Percentiles rank a stretch among this genome's conserved stretches.
These are phyloP conservation scores for Villa cingulata DNA, from an alignment of 2,888 invertebrate genomes.

Conservation along the genomic window DNA sequence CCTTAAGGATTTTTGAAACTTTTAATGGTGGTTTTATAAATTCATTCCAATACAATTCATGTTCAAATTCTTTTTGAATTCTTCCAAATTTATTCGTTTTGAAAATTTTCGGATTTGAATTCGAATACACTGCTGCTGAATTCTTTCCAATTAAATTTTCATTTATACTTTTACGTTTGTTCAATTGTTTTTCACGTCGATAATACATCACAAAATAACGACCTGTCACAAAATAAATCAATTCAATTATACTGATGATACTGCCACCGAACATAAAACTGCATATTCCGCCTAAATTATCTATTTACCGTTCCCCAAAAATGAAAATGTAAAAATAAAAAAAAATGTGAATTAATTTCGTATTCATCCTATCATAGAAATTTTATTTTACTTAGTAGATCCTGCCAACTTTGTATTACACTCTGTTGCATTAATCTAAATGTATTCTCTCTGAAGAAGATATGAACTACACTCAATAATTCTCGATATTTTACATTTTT, in stretches of 20 bases:
- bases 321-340: not conserved
- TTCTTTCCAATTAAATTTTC: no score
- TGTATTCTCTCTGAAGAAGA: conserved; percentile 4
- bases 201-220: not conserved
- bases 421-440: conserved; percentile 5
- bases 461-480: not conserved
- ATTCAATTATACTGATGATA: conserved; percentile 28
- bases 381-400: conserved; percentile 7
- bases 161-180: no score
- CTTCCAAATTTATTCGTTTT: not conserved
- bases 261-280: conserved; percentile 32
- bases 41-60: not conserved
- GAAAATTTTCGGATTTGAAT: not conserved
- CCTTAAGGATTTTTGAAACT: no score
- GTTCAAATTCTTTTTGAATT: not conserved
- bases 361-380: no score
- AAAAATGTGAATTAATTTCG: not conserved
- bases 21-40: not conserved
- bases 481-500: not conserved
- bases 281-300: conserved; percentile 32
- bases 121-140: no score
- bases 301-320: no score
- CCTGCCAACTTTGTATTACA: conserved; percentile 6
- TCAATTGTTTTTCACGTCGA: not conserved
- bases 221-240: conserved; percentile 27